Evolutionary conservation across 2,888 invertebrate genomes (phyloP), one percentile per base, ranked within the genome.

Genomic region (Drosophila acutilabella): DNA sequence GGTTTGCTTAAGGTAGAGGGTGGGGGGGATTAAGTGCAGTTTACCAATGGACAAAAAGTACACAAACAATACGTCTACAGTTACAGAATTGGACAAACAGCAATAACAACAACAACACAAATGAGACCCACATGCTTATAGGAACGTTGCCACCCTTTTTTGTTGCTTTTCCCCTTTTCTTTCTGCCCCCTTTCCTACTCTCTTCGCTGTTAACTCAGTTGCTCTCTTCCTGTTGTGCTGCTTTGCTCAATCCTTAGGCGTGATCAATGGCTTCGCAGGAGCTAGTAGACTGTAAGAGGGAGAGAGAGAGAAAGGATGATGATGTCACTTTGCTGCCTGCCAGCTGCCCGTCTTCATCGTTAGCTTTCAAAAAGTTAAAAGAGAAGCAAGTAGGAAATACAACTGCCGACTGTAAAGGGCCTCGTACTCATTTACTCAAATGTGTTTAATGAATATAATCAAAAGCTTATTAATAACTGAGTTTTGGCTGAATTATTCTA

Each of bases 21-120:
- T n/a, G 38, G 26, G 47, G 67, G 56, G 59, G 79, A 66, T 79
- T 76, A 79, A 73, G 79, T 76, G 74, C 73, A 78, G 59, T 66
- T 65, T 66, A 64, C 62, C 73, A 65, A 76, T 71, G 71, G 61
- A 57, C 50, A 65, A 58, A 56, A 60, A 56, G 64, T 47, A 62
- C 74, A 61, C 61, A 50, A 74, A 58, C 71, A 61, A 47, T 57
- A 52, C 70, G 62, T 73, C 58, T 79, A 73, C 79, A 72, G 65
- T 78, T 78, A 68, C 78, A 70, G 59, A 47, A 60, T 60, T 59
- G 72, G 47, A 16, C 44, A 69, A 61, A 67, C 48, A 57, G 11
- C 42, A 30, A 26, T 23, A 42, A 30, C 16, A 56, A 41, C 23
- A 23, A 41, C n/a, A 52, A 16, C 23, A 26, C 14, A 53, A 11